Conservation (phyloP, 1,140 invertebrate genomes). For the Ceratosolen fusciceps region DNA sequence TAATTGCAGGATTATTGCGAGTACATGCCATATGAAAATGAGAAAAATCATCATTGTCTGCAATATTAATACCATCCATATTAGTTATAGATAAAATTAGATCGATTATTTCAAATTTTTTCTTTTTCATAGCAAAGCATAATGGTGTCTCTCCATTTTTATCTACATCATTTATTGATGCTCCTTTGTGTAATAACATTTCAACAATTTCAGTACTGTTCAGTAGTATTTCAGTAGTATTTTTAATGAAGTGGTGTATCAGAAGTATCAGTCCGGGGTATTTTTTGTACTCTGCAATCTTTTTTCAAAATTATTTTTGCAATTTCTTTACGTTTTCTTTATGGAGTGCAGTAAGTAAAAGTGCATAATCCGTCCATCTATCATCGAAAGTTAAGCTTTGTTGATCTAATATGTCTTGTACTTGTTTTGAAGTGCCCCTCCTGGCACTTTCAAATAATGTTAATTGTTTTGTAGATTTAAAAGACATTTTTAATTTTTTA, state of each 20-base stretch:
- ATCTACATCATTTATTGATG: constrained; percentile 5
- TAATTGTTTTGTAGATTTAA: neutral
- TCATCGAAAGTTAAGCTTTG: constrained; percentile 18
- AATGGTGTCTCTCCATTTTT: constrained; percentile 40
- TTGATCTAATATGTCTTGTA: constrained; percentile 25
- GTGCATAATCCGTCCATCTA: constrained; percentile 37
- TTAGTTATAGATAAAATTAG: constrained; percentile 23
- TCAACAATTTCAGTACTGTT: constrained; percentile 26
- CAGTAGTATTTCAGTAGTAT: constrained; percentile 36
- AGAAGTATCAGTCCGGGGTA: neutral
- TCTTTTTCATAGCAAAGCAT: constrained; percentile 26
- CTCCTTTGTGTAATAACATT: constrained; percentile 17
- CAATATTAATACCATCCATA: neutral
- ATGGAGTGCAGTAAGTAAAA: constrained; percentile 20
- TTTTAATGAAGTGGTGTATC: constrained; percentile 45
- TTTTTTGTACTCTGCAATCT: constrained; percentile 38
- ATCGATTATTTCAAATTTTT: constrained; percentile 29
- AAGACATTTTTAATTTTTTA: neutral
- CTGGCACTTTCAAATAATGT: constrained; percentile 36
- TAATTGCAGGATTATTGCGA: constrained; percentile 13
- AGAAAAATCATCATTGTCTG: constrained; percentile 25
- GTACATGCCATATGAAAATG: constrained; percentile 45
- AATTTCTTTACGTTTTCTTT: constrained; percentile 37
- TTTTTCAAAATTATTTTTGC: constrained; percentile 36
- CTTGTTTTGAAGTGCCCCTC: constrained; percentile 35